phyloP scores from a whole-genome alignment of 2,888 invertebrate genomes.

The Polia nebulosa region DNA sequence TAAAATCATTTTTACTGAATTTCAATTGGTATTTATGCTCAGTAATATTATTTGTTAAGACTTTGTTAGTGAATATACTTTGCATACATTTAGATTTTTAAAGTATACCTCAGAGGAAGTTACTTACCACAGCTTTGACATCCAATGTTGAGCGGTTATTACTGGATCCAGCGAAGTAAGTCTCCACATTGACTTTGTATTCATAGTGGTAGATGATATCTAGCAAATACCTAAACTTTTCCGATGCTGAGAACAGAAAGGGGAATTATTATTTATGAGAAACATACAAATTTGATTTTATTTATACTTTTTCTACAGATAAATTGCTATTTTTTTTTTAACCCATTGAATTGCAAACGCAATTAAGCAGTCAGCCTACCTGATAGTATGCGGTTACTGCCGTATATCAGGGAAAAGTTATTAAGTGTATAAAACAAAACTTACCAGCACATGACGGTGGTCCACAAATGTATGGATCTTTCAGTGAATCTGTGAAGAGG shows the following conservation, averaged over 20 bases:
- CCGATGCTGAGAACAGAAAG: conserved; percentile 82
- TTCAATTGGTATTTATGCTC: too few relatives aligned
- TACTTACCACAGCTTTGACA: conserved; percentile 90
- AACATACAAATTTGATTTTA: background rate
- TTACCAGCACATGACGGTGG: conserved; percentile 92
- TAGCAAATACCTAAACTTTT: conserved; percentile 92
- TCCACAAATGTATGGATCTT: conserved; percentile 94
- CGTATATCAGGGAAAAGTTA: too few relatives aligned
- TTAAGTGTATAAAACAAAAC: conserved; percentile 66
- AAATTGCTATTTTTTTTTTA: background rate
- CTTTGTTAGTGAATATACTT: too few relatives aligned
- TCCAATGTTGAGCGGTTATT: conserved; percentile 93
- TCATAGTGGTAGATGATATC: conserved; percentile 93
- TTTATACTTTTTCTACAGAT: too few relatives aligned
- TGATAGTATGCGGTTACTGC: background rate
- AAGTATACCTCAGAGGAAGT: background rate
- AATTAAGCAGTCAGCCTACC: background rate
- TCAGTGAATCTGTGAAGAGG: conserved; percentile 92
- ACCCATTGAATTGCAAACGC: too few relatives aligned
- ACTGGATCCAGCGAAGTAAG: conserved; percentile 93
- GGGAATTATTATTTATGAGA: background rate
- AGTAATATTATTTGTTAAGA: too few relatives aligned
- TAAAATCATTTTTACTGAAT: too few relatives aligned
- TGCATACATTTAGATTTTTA: too few relatives aligned
- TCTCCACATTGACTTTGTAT: conserved; percentile 93